Percentiles rank a stretch among this genome's conserved stretches.
Evolutionary conservation across 2,888 invertebrate species (phyloP).

Genomic region (Dendrolimus pini): DNA sequence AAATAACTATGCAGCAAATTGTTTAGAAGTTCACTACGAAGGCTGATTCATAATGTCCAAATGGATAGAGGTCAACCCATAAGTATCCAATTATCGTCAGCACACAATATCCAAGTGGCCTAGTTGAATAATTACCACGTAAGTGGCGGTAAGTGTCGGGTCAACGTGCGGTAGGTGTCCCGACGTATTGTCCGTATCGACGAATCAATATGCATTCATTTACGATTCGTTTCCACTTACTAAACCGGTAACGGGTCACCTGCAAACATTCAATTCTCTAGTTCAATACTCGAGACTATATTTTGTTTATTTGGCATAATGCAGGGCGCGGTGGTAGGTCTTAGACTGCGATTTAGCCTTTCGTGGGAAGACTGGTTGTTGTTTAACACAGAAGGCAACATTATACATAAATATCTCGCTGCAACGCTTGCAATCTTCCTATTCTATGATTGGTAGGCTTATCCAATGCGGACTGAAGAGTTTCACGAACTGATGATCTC

Average conservation of each 20-base stretch:
- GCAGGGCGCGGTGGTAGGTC: neutral
- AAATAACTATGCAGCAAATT: no score
- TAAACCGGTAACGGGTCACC: neutral
- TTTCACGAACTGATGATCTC: no score
- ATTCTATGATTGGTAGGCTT: no score
- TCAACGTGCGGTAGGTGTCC: neutral
- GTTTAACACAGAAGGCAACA: no score
- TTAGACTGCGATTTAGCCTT: neutral
- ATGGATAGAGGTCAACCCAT: neutral
- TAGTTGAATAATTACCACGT: neutral
- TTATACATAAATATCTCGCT: no score
- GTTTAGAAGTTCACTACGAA: no score
- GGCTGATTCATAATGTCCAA: neutral
- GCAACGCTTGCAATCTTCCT: no score
- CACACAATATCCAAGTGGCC: neutral
- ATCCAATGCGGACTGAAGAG: no score
- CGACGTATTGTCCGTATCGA: constrained; percentile 14
- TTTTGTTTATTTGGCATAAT: neutral
- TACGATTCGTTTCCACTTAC: constrained; percentile 1
- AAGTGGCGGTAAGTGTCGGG: neutral
- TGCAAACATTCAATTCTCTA: neutral
- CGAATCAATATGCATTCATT: constrained; percentile 8
- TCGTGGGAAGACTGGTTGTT: no score
- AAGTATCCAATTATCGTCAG: neutral
- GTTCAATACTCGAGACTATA: neutral